Evolutionary conservation across 2,888 invertebrate species (phyloP).

Genomic region (Rotaria socialis): DNA sequence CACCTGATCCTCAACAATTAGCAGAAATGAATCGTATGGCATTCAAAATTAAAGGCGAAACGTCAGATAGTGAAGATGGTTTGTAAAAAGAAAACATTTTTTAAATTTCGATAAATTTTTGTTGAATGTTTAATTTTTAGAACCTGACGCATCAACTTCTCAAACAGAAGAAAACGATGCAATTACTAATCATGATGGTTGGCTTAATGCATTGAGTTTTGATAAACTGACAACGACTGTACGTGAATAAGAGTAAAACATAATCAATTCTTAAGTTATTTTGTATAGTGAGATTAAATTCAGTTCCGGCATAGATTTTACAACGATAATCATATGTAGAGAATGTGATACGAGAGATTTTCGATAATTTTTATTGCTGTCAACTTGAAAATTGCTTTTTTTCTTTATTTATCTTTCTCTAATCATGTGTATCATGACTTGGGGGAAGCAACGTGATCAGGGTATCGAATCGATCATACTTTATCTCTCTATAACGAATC

Average conservation of each 20-base stretch:
- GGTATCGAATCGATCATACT: no score
- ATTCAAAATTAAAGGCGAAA: conserved; percentile 1
- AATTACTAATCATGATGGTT: conserved; percentile 37
- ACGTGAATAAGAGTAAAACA: not conserved
- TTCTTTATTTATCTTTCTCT: no score
- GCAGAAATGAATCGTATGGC: conserved; percentile 57
- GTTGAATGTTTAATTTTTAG: not conserved
- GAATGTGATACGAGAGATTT: no score
- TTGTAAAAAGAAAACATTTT: conserved; percentile 38
- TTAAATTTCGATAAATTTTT: not conserved
- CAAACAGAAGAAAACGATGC: conserved; percentile 40
- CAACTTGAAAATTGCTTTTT: no score
- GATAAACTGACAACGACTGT: conserved; percentile 46
- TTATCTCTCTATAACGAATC: no score
- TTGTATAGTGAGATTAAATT: no score
- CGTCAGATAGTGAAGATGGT: not conserved
- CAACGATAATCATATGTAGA: no score
- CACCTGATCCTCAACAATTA: conserved; percentile 75
- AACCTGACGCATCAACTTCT: not conserved
- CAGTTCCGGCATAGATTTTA: no score
- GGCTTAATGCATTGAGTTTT: not conserved
- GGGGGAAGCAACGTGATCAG: no score
- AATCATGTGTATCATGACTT: no score
- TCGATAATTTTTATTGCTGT: no score
- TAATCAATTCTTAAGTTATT: no score